A percentile compares a stretch with the other conserved stretches of the same genome.
Evolutionary conservation across 2,888 invertebrate genomes (phyloP).

Genomic region (Diarsia brunnea): DNA sequence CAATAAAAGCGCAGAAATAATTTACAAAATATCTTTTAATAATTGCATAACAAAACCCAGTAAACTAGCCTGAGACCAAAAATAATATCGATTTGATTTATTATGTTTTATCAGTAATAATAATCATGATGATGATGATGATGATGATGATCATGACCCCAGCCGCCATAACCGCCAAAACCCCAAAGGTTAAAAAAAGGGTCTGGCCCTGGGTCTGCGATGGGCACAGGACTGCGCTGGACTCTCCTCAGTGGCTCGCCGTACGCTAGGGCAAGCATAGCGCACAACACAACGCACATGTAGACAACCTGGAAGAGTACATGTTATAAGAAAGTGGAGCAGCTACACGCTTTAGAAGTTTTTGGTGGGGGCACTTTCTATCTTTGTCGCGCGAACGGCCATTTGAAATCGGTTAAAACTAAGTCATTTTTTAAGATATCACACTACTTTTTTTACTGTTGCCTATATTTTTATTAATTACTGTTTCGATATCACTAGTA

Average conservation of each 20-base stretch:
- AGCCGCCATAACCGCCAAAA: background rate
- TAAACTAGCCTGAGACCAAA: background rate
- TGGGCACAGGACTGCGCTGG: constrained; percentile 33
- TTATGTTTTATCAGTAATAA: background rate
- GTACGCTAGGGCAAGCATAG: constrained; percentile 1
- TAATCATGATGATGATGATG: background rate
- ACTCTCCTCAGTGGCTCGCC: constrained; percentile 11
- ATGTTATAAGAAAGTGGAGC: too few species aligned
- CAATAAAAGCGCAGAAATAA: background rate
- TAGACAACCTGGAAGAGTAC: constrained; percentile 12
- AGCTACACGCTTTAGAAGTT: too few species aligned
- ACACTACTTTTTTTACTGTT: too few species aligned
- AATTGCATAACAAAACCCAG: background rate
- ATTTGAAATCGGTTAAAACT: too few species aligned
- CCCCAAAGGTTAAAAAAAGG: background rate
- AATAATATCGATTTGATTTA: background rate
- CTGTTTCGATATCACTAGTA: too few species aligned
- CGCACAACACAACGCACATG: constrained; percentile 7
- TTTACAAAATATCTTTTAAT: background rate
- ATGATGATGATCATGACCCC: too few species aligned
- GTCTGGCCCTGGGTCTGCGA: constrained; percentile 9
- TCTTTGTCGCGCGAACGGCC: too few species aligned
- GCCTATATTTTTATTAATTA: too few species aligned
- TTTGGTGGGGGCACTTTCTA: too few species aligned
- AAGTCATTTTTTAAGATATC: too few species aligned